A percentile compares a stretch with the other conserved stretches of the same genome.
Conservation (phyloP, 2,113 vertebrate species). For the Alaudala cheleensis region DNA sequence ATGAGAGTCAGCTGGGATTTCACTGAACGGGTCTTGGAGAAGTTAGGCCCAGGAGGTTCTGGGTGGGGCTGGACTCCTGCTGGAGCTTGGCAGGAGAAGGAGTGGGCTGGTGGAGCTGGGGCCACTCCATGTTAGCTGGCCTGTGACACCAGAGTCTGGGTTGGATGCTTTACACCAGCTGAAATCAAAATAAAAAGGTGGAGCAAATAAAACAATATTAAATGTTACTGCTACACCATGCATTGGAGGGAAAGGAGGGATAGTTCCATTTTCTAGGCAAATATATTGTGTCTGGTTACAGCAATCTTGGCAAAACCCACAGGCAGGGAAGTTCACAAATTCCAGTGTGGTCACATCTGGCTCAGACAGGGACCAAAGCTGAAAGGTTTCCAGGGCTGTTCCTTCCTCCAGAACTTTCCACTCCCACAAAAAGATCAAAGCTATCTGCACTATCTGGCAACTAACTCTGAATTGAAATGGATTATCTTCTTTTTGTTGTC, state of each 20-base stretch:
- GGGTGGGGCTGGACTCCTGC: not conserved
- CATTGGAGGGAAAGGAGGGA: not conserved
- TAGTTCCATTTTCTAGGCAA: not conserved
- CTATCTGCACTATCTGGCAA: not conserved
- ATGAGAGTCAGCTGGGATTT: not conserved
- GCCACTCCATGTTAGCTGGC: not conserved
- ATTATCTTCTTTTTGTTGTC: not conserved
- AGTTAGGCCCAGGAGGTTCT: too few species aligned
- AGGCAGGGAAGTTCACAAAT: not conserved
- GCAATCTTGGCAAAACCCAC: not conserved
- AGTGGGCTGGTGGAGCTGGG: not conserved
- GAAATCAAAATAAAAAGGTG: not conserved
- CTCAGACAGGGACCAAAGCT: not conserved
- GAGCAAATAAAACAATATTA: not conserved
- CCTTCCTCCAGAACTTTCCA: not conserved
- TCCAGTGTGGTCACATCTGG: not conserved
- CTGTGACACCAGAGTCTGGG: not conserved
- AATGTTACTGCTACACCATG: not conserved
- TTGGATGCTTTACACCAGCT: not conserved
- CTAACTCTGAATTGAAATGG: not conserved
- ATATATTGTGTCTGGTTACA: not conserved
- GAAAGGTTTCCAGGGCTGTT: not conserved
- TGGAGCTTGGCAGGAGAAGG: not conserved
- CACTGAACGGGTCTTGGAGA: accelerated
- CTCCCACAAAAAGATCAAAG: not conserved